Evolutionary conservation across 2,113 vertebrate species (phyloP).

Genomic region (Rhabdomys dilectus): DNA sequence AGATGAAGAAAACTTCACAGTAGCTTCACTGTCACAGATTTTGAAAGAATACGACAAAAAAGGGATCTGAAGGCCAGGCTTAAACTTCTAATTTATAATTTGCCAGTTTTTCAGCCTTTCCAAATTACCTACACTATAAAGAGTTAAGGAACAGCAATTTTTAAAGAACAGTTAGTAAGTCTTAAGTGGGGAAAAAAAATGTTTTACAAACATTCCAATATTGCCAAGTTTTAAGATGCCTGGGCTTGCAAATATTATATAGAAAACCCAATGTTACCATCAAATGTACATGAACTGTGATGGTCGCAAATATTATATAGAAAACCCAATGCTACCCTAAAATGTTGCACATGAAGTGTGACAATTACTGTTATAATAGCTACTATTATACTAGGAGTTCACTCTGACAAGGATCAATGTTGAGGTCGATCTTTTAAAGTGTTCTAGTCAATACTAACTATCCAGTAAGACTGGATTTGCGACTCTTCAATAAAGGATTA

Average conservation of each 20-base stretch:
- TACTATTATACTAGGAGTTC: background rate
- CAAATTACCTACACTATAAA: background rate
- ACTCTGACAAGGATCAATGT: background rate
- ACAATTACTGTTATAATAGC: background rate
- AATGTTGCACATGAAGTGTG: background rate
- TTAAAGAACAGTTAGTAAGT: slow-evolving; percentile 36
- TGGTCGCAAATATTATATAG: background rate
- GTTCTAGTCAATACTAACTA: slow-evolving; percentile 14
- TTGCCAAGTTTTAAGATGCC: background rate
- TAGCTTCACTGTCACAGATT: background rate
- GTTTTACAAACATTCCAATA: background rate
- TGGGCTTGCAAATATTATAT: slow-evolving; percentile 18
- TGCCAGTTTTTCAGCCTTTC: slow-evolving; percentile 17
- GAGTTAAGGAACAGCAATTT: slow-evolving; percentile 26
- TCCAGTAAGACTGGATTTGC: slow-evolving; percentile 8
- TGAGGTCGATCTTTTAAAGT: background rate
- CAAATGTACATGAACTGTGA: background rate
- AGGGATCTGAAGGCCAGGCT: background rate
- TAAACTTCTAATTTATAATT: slow-evolving; percentile 23
- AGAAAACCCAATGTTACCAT: background rate
- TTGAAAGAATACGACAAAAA: slow-evolving; percentile 22
- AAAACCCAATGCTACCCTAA: background rate
- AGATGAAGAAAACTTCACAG: background rate
- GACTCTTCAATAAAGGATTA: slow-evolving; percentile 39
- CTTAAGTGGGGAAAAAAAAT: background rate